A percentile compares a stretch with the other conserved stretches of the same genome.
Conservation (phyloP, 2,797 vertebrate species). For the Alectoris magna region DNA sequence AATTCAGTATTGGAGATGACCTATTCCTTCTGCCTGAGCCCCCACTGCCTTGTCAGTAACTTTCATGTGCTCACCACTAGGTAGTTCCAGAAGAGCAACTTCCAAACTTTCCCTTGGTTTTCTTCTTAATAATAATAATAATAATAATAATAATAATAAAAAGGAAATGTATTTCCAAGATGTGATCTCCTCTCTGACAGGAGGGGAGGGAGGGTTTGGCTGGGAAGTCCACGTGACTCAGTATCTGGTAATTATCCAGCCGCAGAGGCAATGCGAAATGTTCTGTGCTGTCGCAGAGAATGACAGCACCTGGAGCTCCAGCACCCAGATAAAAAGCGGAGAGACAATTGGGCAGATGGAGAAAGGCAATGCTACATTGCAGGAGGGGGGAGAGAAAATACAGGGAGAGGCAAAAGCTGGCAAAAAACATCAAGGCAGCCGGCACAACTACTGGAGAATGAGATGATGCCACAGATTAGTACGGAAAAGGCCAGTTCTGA, state of each 20-base stretch:
- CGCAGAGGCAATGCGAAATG: slow-evolving; percentile 53
- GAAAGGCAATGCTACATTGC: slow-evolving; percentile 46
- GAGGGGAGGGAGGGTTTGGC: slow-evolving; percentile 1
- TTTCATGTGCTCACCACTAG: neutral
- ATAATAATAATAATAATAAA: neutral
- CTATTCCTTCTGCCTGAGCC: neutral
- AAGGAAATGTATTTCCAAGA: neutral
- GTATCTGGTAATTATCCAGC: slow-evolving; percentile 68
- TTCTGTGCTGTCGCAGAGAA: slow-evolving; percentile 51
- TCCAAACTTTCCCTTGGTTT: neutral
- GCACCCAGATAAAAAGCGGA: slow-evolving; percentile 49
- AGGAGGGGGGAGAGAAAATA: neutral
- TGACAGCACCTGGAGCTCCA: slow-evolving; percentile 68
- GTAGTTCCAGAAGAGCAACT: neutral
- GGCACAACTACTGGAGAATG: slow-evolving; percentile 8
- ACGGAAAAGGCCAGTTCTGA: slow-evolving; percentile 43
- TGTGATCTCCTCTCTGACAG: slow-evolving; percentile 42
- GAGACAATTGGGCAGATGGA: slow-evolving; percentile 64
- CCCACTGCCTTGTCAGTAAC: neutral
- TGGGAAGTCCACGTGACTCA: slow-evolving; percentile 42
- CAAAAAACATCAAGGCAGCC: slow-evolving; percentile 11
- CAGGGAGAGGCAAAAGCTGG: slow-evolving; percentile 31
- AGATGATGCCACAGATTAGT: slow-evolving; percentile 52
- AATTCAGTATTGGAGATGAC: neutral
- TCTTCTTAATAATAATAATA: neutral